phyloP scores from a whole-genome alignment of 2,797 vertebrate genomes.

The Tenualosa ilisha region DNA sequence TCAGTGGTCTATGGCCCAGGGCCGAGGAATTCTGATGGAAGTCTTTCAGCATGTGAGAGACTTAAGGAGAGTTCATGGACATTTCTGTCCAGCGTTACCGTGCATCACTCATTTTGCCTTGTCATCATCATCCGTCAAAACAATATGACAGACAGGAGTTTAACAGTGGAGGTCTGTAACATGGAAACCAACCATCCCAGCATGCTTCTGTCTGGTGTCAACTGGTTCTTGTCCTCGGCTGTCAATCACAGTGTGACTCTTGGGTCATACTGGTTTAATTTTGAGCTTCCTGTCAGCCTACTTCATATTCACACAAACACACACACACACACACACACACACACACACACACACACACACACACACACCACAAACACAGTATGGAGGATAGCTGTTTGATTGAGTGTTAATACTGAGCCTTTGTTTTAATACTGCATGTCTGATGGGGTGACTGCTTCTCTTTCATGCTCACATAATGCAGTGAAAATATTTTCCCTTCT shows the following conservation, averaged over 20 bases:
- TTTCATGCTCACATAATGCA: slow-evolving; percentile 67
- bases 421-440: slow-evolving; percentile 42
- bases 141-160: background rate
- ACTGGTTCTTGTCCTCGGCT: background rate
- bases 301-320: background rate
- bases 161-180: slow-evolving; percentile 23
- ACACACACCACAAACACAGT: slow-evolving; percentile 2
- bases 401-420: slow-evolving; percentile 44
- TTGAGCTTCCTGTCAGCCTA: slow-evolving; percentile 2
- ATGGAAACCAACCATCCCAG: background rate
- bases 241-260: slow-evolving; percentile 3
- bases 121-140: slow-evolving; percentile 4
- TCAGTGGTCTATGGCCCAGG: background rate
- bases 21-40: background rate
- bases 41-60: background rate
- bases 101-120: background rate
- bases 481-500: slow-evolving; percentile 75
- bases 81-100: background rate
- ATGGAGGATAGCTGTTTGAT: slow-evolving; percentile 32
- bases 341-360: background rate
- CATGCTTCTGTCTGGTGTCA: slow-evolving; percentile 13
- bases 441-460: slow-evolving; percentile 30
- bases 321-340: background rate
- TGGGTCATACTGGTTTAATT: background rate
- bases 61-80: background rate